Percentiles rank a stretch among this genome's conserved stretches.
Conservation (phyloP, 2,113 vertebrate species). For the Picathartes gymnocephalus region DNA sequence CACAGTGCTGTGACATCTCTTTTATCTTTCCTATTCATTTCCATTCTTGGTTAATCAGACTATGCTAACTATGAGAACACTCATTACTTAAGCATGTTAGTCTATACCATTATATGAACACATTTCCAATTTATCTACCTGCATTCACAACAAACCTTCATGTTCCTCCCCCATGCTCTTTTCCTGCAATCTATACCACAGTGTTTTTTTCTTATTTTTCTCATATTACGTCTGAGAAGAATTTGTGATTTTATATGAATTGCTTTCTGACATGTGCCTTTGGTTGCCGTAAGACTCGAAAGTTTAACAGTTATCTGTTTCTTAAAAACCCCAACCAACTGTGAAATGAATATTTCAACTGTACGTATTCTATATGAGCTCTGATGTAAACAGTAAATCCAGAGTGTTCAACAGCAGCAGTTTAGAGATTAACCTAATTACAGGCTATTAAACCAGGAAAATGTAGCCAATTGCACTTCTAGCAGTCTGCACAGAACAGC, state of each 20-base stretch:
- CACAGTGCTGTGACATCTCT: background rate
- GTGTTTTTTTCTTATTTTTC: background rate
- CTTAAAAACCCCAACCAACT: background rate
- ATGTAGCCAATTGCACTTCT: background rate
- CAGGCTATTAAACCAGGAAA: background rate
- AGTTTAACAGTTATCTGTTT: background rate
- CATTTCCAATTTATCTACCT: background rate
- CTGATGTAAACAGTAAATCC: background rate
- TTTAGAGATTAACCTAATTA: background rate
- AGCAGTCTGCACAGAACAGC: background rate
- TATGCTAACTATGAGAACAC: background rate
- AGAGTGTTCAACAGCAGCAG: background rate
- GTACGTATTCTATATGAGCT: background rate
- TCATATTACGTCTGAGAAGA: background rate
- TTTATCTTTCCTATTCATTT: background rate
- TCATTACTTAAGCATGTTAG: background rate
- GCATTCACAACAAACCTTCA: background rate
- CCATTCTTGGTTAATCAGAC: background rate
- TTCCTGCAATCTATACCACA: background rate
- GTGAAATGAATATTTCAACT: constrained; percentile 9
- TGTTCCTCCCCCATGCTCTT: background rate
- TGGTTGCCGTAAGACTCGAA: background rate
- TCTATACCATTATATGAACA: background rate
- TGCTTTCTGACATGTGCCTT: background rate
- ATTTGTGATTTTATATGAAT: background rate